Evolutionary conservation across 2,113 vertebrate genomes (phyloP).

Genomic region (Lanius collurio): DNA sequence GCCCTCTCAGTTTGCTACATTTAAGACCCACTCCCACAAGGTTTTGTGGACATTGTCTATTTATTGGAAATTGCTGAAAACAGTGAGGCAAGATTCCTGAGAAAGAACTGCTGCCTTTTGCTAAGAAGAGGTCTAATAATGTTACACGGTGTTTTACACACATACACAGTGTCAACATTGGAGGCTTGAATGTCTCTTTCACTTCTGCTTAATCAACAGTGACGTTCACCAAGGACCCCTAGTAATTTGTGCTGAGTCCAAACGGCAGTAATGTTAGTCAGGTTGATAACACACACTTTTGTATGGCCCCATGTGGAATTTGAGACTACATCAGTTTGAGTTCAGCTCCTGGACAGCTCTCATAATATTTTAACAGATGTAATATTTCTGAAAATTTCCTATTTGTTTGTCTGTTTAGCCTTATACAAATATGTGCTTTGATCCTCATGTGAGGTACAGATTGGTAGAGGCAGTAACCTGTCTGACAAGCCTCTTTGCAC

Average conservation of each 20-base stretch:
- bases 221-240: fast-evolving
- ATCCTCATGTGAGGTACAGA: not conserved
- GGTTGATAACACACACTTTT: not conserved
- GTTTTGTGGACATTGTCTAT: not conserved
- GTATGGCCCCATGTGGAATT: not conserved
- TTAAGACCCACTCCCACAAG: not conserved
- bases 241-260: not conserved
- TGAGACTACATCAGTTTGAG: not conserved
- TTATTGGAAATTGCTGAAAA: not conserved
- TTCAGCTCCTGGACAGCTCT: not conserved
- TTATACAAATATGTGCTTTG: not conserved
- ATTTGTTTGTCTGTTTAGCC: not conserved
- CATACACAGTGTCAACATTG: not conserved
- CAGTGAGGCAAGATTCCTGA: not conserved
- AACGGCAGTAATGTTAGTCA: not conserved
- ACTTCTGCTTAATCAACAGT: not conserved
- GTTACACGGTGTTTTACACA: not conserved
- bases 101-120: not conserved
- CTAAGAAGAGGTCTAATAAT: not conserved
- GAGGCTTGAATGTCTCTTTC: not conserved
- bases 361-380: not conserved
- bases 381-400: not conserved
- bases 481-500: not conserved
- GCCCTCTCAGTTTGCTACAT: not conserved
- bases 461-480: not conserved